Evolutionary conservation across 2,113 vertebrate genomes (phyloP).

Genomic region (Colius striatus): DNA sequence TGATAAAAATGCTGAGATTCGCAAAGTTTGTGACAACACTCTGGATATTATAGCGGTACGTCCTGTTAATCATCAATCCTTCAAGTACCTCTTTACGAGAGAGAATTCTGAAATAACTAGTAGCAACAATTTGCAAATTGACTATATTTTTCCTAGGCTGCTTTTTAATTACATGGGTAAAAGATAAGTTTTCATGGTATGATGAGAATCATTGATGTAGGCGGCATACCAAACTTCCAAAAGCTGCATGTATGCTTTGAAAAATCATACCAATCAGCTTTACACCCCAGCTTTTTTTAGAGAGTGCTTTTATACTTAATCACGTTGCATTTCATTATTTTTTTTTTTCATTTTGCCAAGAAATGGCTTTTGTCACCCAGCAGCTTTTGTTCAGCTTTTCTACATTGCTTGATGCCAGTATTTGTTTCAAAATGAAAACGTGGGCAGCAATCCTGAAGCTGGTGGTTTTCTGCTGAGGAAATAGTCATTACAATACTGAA

Average conservation of each 20-base stretch:
- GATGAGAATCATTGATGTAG: not conserved
- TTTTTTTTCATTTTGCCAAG: not conserved
- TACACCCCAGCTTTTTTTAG: not conserved
- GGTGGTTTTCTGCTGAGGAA: not conserved
- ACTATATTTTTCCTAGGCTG: not conserved
- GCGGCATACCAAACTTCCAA: not conserved
- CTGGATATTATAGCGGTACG: slow-evolving; percentile 96
- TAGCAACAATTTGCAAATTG: not conserved
- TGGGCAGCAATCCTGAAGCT: not conserved
- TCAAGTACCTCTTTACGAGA: not conserved
- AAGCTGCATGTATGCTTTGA: not conserved
- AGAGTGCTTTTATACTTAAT: not conserved
- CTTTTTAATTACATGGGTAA: not conserved
- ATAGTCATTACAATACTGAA: not conserved
- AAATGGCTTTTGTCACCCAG: slow-evolving; percentile 13
- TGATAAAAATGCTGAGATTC: slow-evolving; percentile 94
- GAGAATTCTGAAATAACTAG: not conserved
- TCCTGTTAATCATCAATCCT: not conserved
- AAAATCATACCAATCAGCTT: not conserved
- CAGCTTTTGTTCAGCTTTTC: slow-evolving; percentile 25
- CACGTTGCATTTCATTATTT: not conserved
- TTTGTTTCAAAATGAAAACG: slow-evolving; percentile 18
- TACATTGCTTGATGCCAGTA: not conserved
- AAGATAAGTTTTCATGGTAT: not conserved
- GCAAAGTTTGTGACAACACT: slow-evolving; percentile 96